Evolutionary conservation across 2,888 invertebrate species (phyloP).

Genomic region (Diabrotica balteata): DNA sequence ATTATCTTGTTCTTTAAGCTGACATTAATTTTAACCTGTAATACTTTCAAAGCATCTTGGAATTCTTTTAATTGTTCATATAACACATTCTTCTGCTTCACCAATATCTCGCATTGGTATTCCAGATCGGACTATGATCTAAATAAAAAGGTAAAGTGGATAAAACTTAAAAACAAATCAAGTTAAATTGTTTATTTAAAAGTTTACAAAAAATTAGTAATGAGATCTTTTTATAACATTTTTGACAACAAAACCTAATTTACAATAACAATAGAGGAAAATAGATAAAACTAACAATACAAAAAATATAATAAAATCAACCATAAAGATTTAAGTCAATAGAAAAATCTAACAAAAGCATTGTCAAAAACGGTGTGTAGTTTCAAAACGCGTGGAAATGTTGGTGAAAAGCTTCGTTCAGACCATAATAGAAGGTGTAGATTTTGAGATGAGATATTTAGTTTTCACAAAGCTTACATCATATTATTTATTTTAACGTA

Average conservation of each 20-base stretch:
- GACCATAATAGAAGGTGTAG: no score
- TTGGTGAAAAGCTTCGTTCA: not conserved
- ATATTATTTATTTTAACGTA: no score
- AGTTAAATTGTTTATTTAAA: slow-evolving; percentile 25
- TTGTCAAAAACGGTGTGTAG: not conserved
- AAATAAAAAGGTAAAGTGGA: not conserved
- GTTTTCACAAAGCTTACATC: no score
- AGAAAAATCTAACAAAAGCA: slow-evolving; percentile 5
- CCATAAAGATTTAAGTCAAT: slow-evolving; percentile 8
- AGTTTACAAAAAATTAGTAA: slow-evolving; percentile 26
- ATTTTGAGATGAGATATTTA: no score
- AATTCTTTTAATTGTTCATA: no score
- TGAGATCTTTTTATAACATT: slow-evolving; percentile 18
- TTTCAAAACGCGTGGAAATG: not conserved
- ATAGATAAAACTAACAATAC: slow-evolving; percentile 7
- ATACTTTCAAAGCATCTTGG: no score
- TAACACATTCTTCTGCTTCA: no score
- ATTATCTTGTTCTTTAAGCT: no score
- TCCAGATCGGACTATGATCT: no score
- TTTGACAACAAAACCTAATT: slow-evolving; percentile 4
- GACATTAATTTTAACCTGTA: no score
- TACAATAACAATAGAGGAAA: slow-evolving; percentile 11
- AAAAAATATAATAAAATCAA: not conserved
- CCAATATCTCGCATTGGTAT: no score
- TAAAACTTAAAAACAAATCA: not conserved